Evolutionary conservation across 2,888 invertebrate species (phyloP).

Genomic region (Lochmaea capreae): DNA sequence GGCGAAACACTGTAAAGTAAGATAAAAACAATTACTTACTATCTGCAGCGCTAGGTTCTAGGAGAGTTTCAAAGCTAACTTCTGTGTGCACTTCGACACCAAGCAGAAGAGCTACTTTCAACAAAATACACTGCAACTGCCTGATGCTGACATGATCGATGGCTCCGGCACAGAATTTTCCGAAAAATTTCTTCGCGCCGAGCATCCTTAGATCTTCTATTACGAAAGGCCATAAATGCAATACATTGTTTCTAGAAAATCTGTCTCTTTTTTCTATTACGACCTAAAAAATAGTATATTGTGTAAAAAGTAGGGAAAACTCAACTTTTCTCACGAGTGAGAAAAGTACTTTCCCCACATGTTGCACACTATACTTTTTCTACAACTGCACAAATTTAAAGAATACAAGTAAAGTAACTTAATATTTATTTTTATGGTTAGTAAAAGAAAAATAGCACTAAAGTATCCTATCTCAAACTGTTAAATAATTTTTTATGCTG

Average conservation of each 20-base stretch:
- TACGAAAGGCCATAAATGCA: slow-evolving; percentile 98
- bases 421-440: no score
- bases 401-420: no score
- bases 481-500: no score
- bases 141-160: slow-evolving; percentile 99
- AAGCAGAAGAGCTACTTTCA: slow-evolving; percentile 93
- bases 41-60: slow-evolving; percentile 79
- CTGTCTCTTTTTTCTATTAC: slow-evolving; percentile 96
- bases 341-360: no score
- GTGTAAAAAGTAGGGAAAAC: no score
- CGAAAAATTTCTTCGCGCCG: slow-evolving; percentile 98
- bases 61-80: slow-evolving; percentile 86
- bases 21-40: slow-evolving; percentile 59
- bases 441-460: no score
- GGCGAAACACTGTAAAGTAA: background rate
- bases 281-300: no score
- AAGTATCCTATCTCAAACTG: no score
- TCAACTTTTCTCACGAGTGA: no score
- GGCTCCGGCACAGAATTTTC: slow-evolving; percentile 97
- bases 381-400: no score
- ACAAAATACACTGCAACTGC: slow-evolving; percentile 93
- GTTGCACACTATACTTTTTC: no score
- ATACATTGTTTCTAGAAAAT: slow-evolving; percentile 95
- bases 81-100: slow-evolving; percentile 97
- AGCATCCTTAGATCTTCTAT: slow-evolving; percentile 93